These are phyloP conservation scores for Tuta absoluta DNA, from an alignment of 2,888 invertebrate species.

Conservation along the genomic window DNA sequence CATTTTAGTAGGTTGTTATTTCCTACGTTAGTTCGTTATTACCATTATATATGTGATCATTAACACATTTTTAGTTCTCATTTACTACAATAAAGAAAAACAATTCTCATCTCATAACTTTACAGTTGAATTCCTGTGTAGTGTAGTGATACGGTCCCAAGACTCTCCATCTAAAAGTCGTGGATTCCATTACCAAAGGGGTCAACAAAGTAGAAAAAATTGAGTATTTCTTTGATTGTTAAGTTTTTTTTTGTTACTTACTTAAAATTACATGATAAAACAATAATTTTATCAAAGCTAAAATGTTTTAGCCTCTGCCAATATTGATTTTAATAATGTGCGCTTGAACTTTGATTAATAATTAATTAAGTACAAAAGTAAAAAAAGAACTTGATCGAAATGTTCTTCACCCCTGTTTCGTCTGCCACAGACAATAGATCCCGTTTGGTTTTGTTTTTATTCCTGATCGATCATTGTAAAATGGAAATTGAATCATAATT, in stretches of 20 bases:
- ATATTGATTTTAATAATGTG: not conserved
- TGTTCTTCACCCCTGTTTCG: conserved; percentile 9
- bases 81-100: not conserved
- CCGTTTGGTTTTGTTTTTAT: not conserved
- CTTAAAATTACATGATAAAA: too few relatives aligned
- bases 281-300: not conserved
- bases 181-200: too few relatives aligned
- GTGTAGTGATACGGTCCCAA: too few relatives aligned
- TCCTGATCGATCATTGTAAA: not conserved
- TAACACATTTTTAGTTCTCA: conserved; percentile 1
- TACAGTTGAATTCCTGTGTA: not conserved
- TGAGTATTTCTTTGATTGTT: too few relatives aligned
- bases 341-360: not conserved
- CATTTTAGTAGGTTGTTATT: conserved; percentile 27
- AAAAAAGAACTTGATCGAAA: not conserved
- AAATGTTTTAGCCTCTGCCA: not conserved
- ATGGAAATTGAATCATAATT: not conserved
- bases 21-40: not conserved
- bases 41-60: not conserved
- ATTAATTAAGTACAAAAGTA: not conserved
- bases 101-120: not conserved
- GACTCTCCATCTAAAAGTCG: too few relatives aligned
- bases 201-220: too few relatives aligned
- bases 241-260: too few relatives aligned
- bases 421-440: not conserved